phyloP scores from a whole-genome alignment of 53 echinoderm and acorn worm species.

The Mesocentrotus franciscanus region DNA sequence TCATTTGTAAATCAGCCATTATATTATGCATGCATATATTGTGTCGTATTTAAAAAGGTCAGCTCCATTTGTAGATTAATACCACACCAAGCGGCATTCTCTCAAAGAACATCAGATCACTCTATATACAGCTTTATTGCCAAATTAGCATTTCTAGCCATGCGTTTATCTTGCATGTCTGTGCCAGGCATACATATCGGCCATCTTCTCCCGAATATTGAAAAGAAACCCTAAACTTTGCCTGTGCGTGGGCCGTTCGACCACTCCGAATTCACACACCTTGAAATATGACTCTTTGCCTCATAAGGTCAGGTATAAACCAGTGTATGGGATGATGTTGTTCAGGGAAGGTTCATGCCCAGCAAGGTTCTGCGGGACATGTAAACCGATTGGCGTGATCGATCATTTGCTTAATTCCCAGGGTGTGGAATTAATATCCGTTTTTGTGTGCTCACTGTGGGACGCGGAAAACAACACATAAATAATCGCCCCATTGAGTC shows the following conservation, averaged over 20 bases:
- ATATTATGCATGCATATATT: not conserved
- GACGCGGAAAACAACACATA: not conserved
- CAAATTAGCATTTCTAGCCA: not conserved
- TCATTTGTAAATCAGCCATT: not conserved
- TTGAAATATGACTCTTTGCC: constrained; percentile 23
- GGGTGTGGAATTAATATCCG: constrained; percentile 51
- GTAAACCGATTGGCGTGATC: constrained; percentile 7
- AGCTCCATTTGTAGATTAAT: not conserved
- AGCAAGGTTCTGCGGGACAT: constrained; percentile 5
- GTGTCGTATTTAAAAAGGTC: not conserved
- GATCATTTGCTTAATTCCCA: constrained; percentile 15
- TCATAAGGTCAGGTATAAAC: constrained; percentile 1
- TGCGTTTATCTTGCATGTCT: not conserved
- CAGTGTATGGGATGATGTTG: not conserved
- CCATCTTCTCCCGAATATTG: not conserved
- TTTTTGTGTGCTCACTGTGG: not conserved
- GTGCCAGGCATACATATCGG: not conserved
- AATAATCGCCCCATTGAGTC: constrained; percentile 22
- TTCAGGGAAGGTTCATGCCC: not conserved
- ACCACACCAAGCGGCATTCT: not conserved
- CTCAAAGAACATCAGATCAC: not conserved
- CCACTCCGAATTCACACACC: not conserved
- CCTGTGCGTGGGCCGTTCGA: not conserved
- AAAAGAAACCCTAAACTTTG: not conserved
- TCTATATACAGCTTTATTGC: not conserved